Conservation (phyloP, 2,113 vertebrate genomes). For the Stercorarius parasiticus region DNA sequence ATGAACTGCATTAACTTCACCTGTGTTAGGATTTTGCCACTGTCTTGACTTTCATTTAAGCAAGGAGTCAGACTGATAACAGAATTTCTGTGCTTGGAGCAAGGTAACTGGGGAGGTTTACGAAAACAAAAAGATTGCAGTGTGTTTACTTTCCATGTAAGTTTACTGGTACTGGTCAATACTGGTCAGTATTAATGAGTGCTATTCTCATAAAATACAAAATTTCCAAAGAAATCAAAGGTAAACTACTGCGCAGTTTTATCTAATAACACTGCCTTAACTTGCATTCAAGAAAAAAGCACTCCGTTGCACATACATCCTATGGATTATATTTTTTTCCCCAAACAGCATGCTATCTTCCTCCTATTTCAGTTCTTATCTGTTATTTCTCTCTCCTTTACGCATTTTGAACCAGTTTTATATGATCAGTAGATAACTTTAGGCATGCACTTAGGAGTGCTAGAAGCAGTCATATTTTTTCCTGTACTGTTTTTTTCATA, state of each 20-base stretch:
- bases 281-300: neutral
- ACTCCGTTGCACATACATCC: neutral
- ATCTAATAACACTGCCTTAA: neutral
- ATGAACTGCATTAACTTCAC: neutral
- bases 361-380: neutral
- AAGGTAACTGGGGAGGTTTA: neutral
- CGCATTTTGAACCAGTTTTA: neutral
- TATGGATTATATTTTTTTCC: neutral
- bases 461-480: neutral
- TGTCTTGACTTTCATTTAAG: neutral
- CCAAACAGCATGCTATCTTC: neutral
- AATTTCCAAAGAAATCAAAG: neutral
- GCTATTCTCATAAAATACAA: neutral
- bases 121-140: neutral
- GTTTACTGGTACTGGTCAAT: neutral
- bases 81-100: neutral
- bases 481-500: neutral
- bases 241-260: neutral
- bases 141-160: neutral
- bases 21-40: neutral
- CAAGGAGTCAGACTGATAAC: neutral
- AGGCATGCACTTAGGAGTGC: neutral
- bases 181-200: neutral
- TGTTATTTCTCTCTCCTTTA: neutral
- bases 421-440: neutral